Base-by-base conservation (phyloP, 2,888 invertebrate species). In the Scelioninae gen. 2 region DNA sequence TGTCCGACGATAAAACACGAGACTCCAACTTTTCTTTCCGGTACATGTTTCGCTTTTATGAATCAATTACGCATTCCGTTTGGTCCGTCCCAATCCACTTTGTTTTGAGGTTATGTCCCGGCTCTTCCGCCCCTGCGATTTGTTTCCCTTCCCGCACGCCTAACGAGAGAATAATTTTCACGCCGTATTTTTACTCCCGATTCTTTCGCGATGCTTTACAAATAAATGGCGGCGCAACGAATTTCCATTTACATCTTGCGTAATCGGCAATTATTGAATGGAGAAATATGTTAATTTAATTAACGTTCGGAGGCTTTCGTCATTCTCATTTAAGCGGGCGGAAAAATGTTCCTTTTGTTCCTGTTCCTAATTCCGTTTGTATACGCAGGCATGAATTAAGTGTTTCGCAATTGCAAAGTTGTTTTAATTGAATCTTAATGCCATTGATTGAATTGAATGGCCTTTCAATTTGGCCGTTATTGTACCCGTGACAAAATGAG, bases 301-400 rank as follows among this genome's bases (percentile, higher is more conserved):
- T 53, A 53, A 53, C 28, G n/a, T 35, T 43, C 45, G n/a, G n/a
- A 45, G 45, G 25, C 43, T 64, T 64, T 45, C 46, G 53, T 53
- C 53, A 53, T 64, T 9, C 45, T 35, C 53, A 45, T 64, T 64
- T 45, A 53, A n/a, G 28, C 35, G 16, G 10, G 37, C 18, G 46
- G 16, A 64, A 55, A 53, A 64, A 53, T 45, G 45, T 11, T 53
- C 45, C 18, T n/a, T 53, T 55, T 55, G 64, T 64, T 67, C 58
- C 48, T 68, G 50, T 50, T 68, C 50, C 52, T 50, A 58, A 58
- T 68, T 68, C 43, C 58, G 55, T 39, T 58, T 43, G 50, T 16
- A 2, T 28, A n/a, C 22, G 13, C 13, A 16, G 31, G 45, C n/a
- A 67, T 28, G 19, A 41, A 48, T 67, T 48, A 39, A 31, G 35